A percentile compares a stretch with the other conserved stretches of the same genome.
Evolutionary conservation across 2,888 invertebrate genomes (phyloP).

Genomic region (Julus scandinavius): DNA sequence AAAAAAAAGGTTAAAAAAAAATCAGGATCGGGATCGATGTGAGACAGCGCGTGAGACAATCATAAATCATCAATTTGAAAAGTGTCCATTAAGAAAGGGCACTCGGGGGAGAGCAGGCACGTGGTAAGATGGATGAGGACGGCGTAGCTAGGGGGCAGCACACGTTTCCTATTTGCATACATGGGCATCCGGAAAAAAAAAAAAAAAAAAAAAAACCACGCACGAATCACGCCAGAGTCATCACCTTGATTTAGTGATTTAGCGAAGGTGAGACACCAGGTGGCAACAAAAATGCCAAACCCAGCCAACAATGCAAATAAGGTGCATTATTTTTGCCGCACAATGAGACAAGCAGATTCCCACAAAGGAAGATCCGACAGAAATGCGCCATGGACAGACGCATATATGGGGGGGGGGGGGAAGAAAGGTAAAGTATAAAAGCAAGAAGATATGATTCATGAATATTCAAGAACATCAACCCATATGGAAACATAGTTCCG

Average conservation of each 20-base stretch:
- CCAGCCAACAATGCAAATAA: constrained; percentile 43
- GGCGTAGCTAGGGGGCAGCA: constrained; percentile 43
- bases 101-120: constrained; percentile 29
- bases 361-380: constrained; percentile 31
- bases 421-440: not conserved
- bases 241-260: constrained; percentile 44
- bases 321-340: constrained; percentile 29
- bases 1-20: not conserved
- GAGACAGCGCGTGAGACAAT: constrained; percentile 38
- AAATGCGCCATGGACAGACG: not conserved
- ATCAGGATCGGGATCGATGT: constrained; percentile 33
- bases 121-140: constrained; percentile 41
- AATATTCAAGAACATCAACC: constrained; percentile 23
- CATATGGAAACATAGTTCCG: not conserved
- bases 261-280: constrained; percentile 46
- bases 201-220: constrained; percentile 11
- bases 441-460: not conserved
- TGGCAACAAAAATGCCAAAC: constrained; percentile 46
- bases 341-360: constrained; percentile 44
- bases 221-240: constrained; percentile 45
- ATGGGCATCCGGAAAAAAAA: constrained; percentile 6
- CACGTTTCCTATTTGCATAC: constrained; percentile 46
- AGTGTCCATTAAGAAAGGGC: constrained; percentile 46
- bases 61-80: constrained; percentile 46
- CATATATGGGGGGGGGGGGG: not conserved